Evolutionary conservation across 37 sponge, comb jelly and placozoan species (phyloP).

Genomic region (Cliona cf. orientalis): DNA sequence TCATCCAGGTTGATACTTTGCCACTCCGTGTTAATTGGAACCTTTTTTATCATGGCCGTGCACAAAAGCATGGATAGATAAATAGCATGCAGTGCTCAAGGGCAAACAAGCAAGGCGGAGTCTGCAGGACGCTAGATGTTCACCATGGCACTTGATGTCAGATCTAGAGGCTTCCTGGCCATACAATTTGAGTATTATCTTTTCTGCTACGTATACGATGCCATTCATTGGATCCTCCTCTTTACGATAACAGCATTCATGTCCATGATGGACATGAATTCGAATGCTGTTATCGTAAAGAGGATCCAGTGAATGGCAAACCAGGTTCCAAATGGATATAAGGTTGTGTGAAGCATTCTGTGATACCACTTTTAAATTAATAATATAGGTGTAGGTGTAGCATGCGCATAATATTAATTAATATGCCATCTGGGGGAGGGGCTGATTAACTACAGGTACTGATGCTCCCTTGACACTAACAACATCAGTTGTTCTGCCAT

Average conservation of each 20-base stretch:
- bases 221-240: too few relatives aligned
- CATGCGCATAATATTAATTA: too few relatives aligned
- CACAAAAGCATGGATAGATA: constrained; percentile 40
- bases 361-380: constrained; percentile 3
- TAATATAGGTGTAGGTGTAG: too few relatives aligned
- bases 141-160: background rate
- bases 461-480: too few relatives aligned
- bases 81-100: constrained; percentile 24
- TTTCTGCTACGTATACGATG: constrained; percentile 18
- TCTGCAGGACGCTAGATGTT: background rate
- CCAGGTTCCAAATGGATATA: constrained; percentile 23
- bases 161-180: background rate
- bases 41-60: constrained; percentile 9
- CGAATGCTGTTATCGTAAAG: constrained; percentile 12
- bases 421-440: too few relatives aligned
- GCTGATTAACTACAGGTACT: too few relatives aligned
- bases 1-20: background rate
- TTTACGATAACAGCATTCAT: too few relatives aligned
- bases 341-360: background rate
- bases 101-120: background rate
- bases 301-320: constrained; percentile 37
- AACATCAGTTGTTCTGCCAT: too few relatives aligned
- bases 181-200: background rate
- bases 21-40: constrained; percentile 3
- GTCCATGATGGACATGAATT: too few relatives aligned